A percentile compares a stretch with the other conserved stretches of the same genome.
phyloP scores from a whole-genome alignment of 2,113 vertebrate genomes.

The Cyanistes caeruleus region DNA sequence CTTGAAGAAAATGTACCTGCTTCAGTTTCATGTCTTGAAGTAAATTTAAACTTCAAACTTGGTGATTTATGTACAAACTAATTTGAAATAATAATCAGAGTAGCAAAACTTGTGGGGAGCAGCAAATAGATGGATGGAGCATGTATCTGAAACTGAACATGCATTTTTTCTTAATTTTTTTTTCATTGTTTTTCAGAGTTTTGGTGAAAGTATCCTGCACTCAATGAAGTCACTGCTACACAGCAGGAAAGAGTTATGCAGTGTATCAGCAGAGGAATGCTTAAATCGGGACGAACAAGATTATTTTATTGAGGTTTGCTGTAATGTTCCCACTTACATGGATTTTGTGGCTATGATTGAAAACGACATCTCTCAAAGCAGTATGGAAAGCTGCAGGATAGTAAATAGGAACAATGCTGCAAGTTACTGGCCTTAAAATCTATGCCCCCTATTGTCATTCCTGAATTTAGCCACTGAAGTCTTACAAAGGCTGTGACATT shows the following conservation, averaged over 20 bases:
- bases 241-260: constrained; percentile 89
- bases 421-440: background rate
- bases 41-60: background rate
- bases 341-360: background rate
- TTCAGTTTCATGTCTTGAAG: background rate
- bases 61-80: background rate
- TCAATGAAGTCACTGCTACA: constrained; percentile 86
- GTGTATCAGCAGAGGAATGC: constrained; percentile 78
- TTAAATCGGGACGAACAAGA: constrained; percentile 70
- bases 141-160: background rate
- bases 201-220: constrained; percentile 83
- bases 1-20: background rate
- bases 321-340: background rate
- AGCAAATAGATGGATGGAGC: background rate
- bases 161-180: background rate
- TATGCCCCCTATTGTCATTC: background rate
- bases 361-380: background rate
- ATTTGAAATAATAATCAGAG: background rate
- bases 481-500: background rate
- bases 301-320: constrained; percentile 85
- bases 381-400: background rate
- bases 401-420: background rate
- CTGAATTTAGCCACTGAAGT: background rate
- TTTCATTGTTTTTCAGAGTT: constrained; percentile 75
- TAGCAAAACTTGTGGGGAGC: background rate